Conservation (phyloP, 2,113 vertebrate genomes). For the Lycocorax pyrrhopterus region DNA sequence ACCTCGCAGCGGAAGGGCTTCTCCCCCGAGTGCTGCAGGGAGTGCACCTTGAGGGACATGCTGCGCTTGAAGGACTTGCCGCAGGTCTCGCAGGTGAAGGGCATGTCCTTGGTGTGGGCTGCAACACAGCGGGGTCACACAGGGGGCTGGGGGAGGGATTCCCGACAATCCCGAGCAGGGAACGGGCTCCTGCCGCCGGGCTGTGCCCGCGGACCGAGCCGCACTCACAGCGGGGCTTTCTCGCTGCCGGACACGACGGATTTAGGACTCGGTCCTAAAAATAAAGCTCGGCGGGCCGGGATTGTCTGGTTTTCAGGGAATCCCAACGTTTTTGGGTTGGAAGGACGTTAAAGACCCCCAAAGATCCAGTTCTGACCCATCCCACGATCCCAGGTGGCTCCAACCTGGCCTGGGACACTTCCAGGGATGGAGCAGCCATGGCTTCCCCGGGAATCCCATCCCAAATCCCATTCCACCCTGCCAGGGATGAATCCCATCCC, state of each 20-base stretch:
- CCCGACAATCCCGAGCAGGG: too few species aligned
- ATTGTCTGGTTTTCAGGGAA: background rate
- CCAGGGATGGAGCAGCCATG: background rate
- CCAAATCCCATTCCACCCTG: background rate
- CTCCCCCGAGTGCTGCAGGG: conserved; percentile 95
- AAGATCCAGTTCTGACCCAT: background rate
- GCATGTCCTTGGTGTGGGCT: conserved; percentile 99
- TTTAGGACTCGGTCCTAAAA: too few species aligned
- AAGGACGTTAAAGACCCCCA: background rate
- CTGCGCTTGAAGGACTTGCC: conserved; percentile 98
- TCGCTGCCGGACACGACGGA: too few species aligned
- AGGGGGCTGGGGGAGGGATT: too few species aligned
- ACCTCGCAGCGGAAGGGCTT: conserved; percentile 98
- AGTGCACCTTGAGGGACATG: conserved; percentile 98
- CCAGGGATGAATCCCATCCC: background rate
- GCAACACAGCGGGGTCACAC: background rate
- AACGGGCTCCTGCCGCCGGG: too few species aligned
- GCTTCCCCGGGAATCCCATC: background rate
- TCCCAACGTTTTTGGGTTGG: background rate
- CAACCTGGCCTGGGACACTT: background rate
- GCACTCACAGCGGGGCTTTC: too few species aligned
- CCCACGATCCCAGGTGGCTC: background rate
- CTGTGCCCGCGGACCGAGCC: too few species aligned
- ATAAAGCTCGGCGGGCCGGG: background rate
- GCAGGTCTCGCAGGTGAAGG: conserved; percentile 97